Conservation (phyloP, 2,888 invertebrate genomes). For the Dryobotodes eremita region DNA sequence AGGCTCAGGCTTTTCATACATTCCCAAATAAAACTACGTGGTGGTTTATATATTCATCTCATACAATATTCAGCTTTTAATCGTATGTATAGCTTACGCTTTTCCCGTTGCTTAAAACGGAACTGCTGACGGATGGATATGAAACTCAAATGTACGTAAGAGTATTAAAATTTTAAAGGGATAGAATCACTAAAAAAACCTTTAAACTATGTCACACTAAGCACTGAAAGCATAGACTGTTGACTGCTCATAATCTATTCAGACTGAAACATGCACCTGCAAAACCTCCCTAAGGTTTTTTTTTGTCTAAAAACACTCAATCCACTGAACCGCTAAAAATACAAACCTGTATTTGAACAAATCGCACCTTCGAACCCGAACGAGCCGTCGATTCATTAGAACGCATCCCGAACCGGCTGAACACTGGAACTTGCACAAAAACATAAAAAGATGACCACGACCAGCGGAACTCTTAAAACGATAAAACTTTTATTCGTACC, state of each 20-base stretch:
- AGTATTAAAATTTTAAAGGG: background rate
- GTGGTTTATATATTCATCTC: constrained; percentile 46
- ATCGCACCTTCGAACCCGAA: constrained; percentile 29
- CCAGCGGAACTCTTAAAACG: constrained; percentile 67
- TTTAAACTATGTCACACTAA: background rate
- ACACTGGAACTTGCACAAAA: constrained; percentile 55
- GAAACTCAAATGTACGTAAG: background rate
- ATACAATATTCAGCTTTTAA: constrained; percentile 63
- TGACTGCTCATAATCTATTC: constrained; percentile 14
- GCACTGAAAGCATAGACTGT: background rate
- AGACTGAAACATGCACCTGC: constrained; percentile 16
- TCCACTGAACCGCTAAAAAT: constrained; percentile 39
- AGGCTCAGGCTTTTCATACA: constrained; percentile 60
- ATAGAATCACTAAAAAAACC: background rate
- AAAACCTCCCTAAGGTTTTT: constrained; percentile 2
- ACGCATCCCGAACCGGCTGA: constrained; percentile 34
- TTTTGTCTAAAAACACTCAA: constrained; percentile 38
- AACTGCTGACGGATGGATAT: constrained; percentile 1
- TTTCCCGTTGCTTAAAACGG: constrained; percentile 26
- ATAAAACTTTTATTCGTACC: constrained; percentile 80
- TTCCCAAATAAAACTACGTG: constrained; percentile 44
- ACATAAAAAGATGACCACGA: constrained; percentile 70
- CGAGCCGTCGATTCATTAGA: constrained; percentile 46
- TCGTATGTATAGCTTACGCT: constrained; percentile 40
- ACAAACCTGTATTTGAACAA: constrained; percentile 46